Evolutionary conservation across 2,888 invertebrate genomes (phyloP).

Genomic region (Netelia inedita): DNA sequence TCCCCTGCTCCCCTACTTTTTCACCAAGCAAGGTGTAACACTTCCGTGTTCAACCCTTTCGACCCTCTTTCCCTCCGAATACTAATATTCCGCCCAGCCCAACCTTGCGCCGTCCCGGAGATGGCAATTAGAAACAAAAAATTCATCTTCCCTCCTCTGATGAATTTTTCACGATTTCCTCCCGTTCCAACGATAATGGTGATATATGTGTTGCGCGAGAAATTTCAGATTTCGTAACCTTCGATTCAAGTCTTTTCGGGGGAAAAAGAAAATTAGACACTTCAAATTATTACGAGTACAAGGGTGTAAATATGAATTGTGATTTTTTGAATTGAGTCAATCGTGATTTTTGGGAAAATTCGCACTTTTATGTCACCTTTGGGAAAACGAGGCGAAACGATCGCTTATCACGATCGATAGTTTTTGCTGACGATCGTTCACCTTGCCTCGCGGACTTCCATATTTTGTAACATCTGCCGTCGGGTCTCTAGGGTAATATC

Average conservation of each 20-base stretch:
- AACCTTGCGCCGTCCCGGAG: constrained; percentile 1
- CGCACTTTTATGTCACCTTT: constrained; percentile 13
- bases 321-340: no score
- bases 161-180: not conserved
- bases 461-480: constrained; percentile 83
- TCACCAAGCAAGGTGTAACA: constrained; percentile 77
- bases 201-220: no score
- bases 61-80: constrained; percentile 52
- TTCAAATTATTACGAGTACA: no score
- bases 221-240: no score
- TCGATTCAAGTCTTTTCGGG: no score
- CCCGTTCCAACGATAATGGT: no score
- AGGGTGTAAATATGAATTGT: no score
- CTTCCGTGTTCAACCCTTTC: constrained; percentile 64
- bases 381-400: constrained; percentile 63
- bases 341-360: not conserved
- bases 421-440: constrained; percentile 72
- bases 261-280: no score
- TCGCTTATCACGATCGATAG: constrained; percentile 82
- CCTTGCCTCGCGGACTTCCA: constrained; percentile 73
- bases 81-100: constrained; percentile 42
- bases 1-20: constrained; percentile 38
- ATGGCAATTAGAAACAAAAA: constrained; percentile 24
- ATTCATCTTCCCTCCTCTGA: constrained; percentile 1
- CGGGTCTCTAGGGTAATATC: constrained; percentile 78